These are phyloP conservation scores for Megalops cyprinoides DNA, from an alignment of 2,797 vertebrate species.

Conservation along the genomic window DNA sequence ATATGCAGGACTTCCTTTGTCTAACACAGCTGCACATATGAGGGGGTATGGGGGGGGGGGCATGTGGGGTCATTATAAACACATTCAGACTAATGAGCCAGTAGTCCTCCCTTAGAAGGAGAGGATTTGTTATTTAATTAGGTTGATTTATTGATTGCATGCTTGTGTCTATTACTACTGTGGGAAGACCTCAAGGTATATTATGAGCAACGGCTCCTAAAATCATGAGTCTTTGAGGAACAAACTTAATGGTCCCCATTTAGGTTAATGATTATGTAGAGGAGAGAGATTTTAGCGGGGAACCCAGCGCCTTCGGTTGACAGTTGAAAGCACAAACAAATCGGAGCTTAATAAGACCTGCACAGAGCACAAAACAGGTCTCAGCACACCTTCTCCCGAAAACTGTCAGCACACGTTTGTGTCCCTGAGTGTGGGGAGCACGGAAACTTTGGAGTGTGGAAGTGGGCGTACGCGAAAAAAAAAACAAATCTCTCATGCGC, in stretches of 20 bases:
- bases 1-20: neutral
- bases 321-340: neutral
- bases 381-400: neutral
- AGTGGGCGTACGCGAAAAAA: neutral
- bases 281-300: neutral
- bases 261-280: neutral
- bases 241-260: neutral
- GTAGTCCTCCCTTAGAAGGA: neutral
- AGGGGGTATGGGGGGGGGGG: neutral
- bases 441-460: neutral
- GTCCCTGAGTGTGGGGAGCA: no score
- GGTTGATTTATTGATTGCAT: neutral
- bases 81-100: neutral
- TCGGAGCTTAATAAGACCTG: neutral
- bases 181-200: conserved; percentile 2
- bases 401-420: neutral
- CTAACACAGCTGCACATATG: neutral
- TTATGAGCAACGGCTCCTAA: neutral
- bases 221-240: neutral
- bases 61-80: neutral
- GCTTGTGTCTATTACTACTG: neutral
- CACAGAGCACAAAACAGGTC: neutral
- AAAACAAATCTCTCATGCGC: neutral
- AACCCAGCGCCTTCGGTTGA: neutral
- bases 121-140: neutral